Evolutionary conservation across 2,113 vertebrate species (phyloP).

Genomic region (Astur gentilis): DNA sequence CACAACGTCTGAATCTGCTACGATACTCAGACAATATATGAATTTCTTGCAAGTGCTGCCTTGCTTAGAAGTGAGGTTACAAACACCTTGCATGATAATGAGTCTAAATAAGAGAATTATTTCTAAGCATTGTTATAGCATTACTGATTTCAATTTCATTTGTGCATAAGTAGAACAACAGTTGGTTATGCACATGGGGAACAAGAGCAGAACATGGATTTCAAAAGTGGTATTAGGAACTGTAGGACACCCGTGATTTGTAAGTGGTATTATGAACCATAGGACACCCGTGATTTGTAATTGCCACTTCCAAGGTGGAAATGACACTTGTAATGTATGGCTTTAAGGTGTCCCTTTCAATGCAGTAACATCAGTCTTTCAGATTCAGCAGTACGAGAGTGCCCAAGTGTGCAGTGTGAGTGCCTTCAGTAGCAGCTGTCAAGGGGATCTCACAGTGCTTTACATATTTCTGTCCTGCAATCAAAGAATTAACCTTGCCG

Average conservation of each 20-base stretch:
- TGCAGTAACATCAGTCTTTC: background rate
- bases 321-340: background rate
- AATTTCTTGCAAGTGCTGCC: background rate
- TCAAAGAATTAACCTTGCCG: background rate
- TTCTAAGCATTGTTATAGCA: background rate
- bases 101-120: background rate
- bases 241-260: background rate
- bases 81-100: background rate
- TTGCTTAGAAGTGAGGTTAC: background rate
- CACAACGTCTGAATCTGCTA: background rate
- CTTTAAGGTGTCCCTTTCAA: background rate
- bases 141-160: background rate
- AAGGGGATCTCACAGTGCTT: background rate
- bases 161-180: background rate
- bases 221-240: background rate
- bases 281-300: background rate
- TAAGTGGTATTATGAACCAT: background rate
- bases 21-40: background rate
- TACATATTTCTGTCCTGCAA: background rate
- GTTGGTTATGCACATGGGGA: background rate
- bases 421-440: background rate
- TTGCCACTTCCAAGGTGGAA: background rate
- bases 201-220: background rate
- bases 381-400: background rate
- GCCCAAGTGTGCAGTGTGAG: background rate